These are phyloP conservation scores for Plodia interpunctella DNA, from an alignment of 1,140 invertebrate genomes.

Conservation along the genomic window DNA sequence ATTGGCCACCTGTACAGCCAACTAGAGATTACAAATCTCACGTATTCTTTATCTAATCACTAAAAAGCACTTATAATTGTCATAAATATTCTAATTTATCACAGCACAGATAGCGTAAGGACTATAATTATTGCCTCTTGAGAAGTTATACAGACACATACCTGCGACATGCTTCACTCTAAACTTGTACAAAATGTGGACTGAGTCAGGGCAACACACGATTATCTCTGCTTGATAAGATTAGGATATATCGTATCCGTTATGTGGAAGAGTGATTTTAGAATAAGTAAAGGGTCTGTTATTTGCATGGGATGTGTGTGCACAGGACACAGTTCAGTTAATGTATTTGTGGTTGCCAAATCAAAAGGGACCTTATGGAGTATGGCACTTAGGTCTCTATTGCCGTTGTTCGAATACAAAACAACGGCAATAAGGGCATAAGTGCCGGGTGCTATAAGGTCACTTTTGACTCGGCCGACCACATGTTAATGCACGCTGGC, in stretches of 20 bases:
- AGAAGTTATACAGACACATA: neutral
- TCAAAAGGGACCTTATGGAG: too few species aligned
- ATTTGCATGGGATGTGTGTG: too few species aligned
- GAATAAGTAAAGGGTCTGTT: neutral
- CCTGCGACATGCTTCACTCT: conserved; percentile 10
- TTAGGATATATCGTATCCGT: neutral
- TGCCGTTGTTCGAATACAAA: too few species aligned
- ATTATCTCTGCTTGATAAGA: neutral
- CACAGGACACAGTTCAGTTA: too few species aligned
- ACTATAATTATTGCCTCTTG: neutral
- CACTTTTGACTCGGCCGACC: too few species aligned
- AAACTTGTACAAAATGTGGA: neutral
- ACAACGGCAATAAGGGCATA: too few species aligned
- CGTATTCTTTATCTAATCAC: neutral
- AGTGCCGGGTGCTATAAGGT: too few species aligned
- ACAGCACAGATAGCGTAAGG: neutral
- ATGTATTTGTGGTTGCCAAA: too few species aligned
- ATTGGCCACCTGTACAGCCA: neutral
- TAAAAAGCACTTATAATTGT: neutral
- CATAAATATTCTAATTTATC: conserved; percentile 1
- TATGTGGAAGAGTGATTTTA: neutral
- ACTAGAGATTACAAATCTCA: neutral
- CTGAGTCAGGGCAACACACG: neutral
- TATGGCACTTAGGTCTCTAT: too few species aligned
- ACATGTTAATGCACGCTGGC: too few species aligned